Conservation (phyloP, 2,888 invertebrate species). For the Drosophila crucigera region DNA sequence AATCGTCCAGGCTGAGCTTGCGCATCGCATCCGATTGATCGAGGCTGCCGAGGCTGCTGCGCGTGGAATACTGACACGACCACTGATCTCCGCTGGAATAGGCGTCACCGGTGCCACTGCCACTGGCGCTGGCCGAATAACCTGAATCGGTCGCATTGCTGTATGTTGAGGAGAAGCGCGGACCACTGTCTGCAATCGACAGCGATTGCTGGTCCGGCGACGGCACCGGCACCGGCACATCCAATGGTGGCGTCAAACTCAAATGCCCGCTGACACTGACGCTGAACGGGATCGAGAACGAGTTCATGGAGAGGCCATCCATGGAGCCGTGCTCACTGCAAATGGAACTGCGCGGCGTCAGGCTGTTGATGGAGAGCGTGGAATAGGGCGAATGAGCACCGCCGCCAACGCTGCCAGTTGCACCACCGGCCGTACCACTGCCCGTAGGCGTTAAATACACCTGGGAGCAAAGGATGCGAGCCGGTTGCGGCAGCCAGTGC, state of each 20-base stretch:
- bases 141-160: conserved; percentile 84
- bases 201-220: conserved; percentile 68
- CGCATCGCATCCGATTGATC: conserved; percentile 82
- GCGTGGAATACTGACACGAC: conserved; percentile 85
- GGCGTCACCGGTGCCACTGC: conserved; percentile 57
- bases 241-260: conserved; percentile 82
- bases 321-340: conserved; percentile 84
- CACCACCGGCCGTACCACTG: conserved; percentile 30
- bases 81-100: conserved; percentile 83
- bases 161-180: conserved; percentile 81
- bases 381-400: conserved; percentile 77
- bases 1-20: conserved; percentile 82
- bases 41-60: conserved; percentile 85
- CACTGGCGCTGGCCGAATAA: conserved; percentile 83
- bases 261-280: conserved; percentile 78
- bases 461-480: conserved; percentile 87
- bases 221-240: conserved; percentile 74
- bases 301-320: conserved; percentile 84
- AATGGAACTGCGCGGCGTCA: conserved; percentile 84
- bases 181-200: conserved; percentile 71
- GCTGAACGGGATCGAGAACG: conserved; percentile 83
- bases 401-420: conserved; percentile 20
- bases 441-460: conserved; percentile 87
- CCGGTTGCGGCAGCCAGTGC: conserved; percentile 86
- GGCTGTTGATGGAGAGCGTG: conserved; percentile 75